phyloP scores from a whole-genome alignment of 2,113 vertebrate genomes.

The Pogonocichla stellata region DNA sequence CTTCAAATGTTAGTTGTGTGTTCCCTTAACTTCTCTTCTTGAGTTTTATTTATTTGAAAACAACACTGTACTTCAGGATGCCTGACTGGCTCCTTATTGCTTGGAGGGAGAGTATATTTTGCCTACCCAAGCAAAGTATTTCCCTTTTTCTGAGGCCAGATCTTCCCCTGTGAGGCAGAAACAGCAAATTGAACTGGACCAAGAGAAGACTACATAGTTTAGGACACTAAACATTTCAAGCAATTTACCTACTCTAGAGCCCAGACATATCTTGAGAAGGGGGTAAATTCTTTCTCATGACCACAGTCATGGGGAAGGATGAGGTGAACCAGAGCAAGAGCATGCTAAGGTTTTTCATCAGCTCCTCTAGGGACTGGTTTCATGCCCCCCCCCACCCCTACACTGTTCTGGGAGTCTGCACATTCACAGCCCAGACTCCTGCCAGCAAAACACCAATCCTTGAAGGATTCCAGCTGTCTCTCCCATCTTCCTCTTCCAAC shows the following conservation, averaged over 20 bases:
- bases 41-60: constrained; percentile 9
- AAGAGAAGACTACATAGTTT: background rate
- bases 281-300: background rate
- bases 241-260: background rate
- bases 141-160: background rate
- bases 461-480: background rate
- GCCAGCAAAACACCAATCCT: background rate
- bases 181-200: background rate
- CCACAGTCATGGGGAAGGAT: background rate
- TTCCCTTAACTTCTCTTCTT: background rate
- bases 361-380: background rate
- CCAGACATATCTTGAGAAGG: background rate
- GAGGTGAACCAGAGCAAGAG: background rate
- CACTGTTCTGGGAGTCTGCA: background rate
- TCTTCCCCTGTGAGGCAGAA: background rate
- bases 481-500: background rate
- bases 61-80: background rate
- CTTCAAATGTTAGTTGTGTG: background rate
- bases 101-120: background rate
- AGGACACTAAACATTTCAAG: background rate
- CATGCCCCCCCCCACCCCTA: accelerated
- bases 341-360: accelerated
- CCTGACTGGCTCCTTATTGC: background rate
- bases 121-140: background rate
- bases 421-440: background rate